Percentiles rank a stretch among this genome's conserved stretches.
Evolutionary conservation across 2,888 invertebrate genomes (phyloP).

Genomic region (Lochmaea capreae): DNA sequence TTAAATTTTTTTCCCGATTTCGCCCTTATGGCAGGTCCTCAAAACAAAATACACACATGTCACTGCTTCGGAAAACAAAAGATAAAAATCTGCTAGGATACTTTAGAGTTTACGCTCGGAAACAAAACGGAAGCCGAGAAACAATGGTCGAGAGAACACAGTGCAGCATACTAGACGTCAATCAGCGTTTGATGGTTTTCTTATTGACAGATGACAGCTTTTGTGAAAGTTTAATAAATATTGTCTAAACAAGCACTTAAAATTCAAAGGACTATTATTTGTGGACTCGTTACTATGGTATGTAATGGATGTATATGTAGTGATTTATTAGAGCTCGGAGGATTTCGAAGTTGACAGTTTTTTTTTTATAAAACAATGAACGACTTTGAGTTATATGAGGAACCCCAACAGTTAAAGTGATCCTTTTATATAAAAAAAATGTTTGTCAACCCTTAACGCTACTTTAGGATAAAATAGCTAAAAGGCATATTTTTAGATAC

Average conservation of each 20-base stretch:
- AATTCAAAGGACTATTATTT: slow-evolving; percentile 24
- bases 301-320: not conserved
- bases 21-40: slow-evolving; percentile 32
- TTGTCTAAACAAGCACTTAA: slow-evolving; percentile 39
- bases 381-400: not conserved
- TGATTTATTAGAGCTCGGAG: not conserved
- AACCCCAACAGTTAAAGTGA: not conserved
- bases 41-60: slow-evolving; percentile 27
- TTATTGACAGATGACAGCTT: slow-evolving; percentile 39
- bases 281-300: slow-evolving; percentile 16
- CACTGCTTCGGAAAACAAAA: slow-evolving; percentile 28
- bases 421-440: not conserved
- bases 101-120: slow-evolving; percentile 33
- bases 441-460: not conserved
- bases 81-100: slow-evolving; percentile 32
- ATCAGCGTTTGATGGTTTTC: slow-evolving; percentile 40
- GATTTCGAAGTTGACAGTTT: slow-evolving; percentile 10
- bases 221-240: slow-evolving; percentile 36
- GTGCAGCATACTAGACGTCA: slow-evolving; percentile 35
- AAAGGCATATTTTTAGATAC: not conserved
- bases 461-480: not conserved
- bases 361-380: not conserved
- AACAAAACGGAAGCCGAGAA: slow-evolving; percentile 38
- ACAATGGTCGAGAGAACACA: slow-evolving; percentile 35
- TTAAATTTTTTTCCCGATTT: slow-evolving; percentile 14